Percentiles rank a stretch among this genome's conserved stretches.
Evolutionary conservation across 2,797 vertebrate genomes (phyloP).

Genomic region (Channa striata): DNA sequence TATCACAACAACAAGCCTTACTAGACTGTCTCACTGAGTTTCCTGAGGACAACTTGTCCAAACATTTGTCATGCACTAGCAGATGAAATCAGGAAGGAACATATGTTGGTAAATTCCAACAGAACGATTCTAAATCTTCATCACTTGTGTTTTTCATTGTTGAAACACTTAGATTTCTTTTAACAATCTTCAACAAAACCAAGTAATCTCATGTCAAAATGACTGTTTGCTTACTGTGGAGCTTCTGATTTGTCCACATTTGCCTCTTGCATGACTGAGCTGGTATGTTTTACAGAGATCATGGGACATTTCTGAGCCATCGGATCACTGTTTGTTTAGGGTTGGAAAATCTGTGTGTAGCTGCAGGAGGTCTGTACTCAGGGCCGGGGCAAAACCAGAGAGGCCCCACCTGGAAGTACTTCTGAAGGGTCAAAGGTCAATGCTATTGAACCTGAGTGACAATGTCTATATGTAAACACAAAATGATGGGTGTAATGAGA

Average conservation of each 20-base stretch:
- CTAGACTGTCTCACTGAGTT: not conserved
- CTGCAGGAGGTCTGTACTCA: slow-evolving; percentile 72
- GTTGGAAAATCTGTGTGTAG: slow-evolving; percentile 60
- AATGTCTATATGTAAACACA: slow-evolving; percentile 76
- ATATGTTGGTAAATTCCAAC: no score
- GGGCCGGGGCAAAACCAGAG: slow-evolving; percentile 63
- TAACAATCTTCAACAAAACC: not conserved
- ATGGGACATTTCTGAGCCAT: slow-evolving; percentile 55
- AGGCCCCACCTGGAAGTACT: slow-evolving; percentile 86
- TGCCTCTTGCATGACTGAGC: slow-evolving; percentile 9
- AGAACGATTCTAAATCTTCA: no score
- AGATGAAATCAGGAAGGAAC: no score
- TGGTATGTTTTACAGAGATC: slow-evolving; percentile 28
- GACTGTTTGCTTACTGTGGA: not conserved
- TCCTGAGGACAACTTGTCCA: no score
- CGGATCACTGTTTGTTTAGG: slow-evolving; percentile 77
- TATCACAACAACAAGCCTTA: not conserved
- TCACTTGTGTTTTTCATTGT: no score
- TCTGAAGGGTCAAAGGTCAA: slow-evolving; percentile 81
- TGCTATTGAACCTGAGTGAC: slow-evolving; percentile 84
- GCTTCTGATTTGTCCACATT: not conserved
- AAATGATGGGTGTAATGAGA: slow-evolving; percentile 68
- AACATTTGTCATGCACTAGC: no score
- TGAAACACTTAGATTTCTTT: no score
- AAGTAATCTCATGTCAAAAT: not conserved